These are phyloP conservation scores for Littorina saxatilis DNA, from an alignment of 1,140 invertebrate species.

Conservation along the genomic window DNA sequence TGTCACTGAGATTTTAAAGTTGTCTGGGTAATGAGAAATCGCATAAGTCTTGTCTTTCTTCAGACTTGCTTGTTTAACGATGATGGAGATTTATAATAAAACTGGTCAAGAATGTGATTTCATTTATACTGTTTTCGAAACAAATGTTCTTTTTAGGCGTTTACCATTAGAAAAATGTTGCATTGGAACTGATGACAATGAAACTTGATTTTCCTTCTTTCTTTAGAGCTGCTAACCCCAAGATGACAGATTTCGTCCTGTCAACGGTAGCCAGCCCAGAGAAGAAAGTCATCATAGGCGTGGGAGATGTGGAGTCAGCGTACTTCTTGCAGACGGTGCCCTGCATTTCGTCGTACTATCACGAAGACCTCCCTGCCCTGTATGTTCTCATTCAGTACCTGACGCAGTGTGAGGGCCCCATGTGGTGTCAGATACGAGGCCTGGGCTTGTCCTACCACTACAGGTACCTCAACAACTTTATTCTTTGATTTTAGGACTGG, in stretches of 20 bases:
- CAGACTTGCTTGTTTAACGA: too few relatives aligned
- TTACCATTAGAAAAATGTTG: neutral
- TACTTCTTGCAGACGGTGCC: conserved; percentile 84
- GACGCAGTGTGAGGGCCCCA: conserved; percentile 91
- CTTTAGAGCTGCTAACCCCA: neutral
- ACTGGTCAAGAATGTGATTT: too few relatives aligned
- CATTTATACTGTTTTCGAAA: too few relatives aligned
- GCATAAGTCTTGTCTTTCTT: neutral
- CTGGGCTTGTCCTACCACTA: conserved; percentile 90
- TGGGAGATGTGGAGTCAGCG: conserved; percentile 88
- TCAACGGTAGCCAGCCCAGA: conserved; percentile 40
- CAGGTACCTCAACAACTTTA: conserved; percentile 73
- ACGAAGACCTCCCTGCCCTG: conserved; percentile 84
- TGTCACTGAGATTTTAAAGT: too few relatives aligned
- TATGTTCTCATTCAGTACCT: conserved; percentile 90
- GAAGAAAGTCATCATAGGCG: conserved; percentile 83
- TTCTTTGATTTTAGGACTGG: too few relatives aligned
- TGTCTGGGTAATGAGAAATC: conserved; percentile 12
- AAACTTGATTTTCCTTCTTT: neutral
- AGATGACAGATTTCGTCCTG: conserved; percentile 23
- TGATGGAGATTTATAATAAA: too few relatives aligned
- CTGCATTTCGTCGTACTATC: conserved; percentile 81
- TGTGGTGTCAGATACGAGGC: conserved; percentile 91
- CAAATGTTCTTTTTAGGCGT: neutral
- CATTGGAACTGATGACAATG: too few relatives aligned